Evolutionary conservation across 2,797 vertebrate genomes (phyloP).

Genomic region (Aulostomus chinensis): DNA sequence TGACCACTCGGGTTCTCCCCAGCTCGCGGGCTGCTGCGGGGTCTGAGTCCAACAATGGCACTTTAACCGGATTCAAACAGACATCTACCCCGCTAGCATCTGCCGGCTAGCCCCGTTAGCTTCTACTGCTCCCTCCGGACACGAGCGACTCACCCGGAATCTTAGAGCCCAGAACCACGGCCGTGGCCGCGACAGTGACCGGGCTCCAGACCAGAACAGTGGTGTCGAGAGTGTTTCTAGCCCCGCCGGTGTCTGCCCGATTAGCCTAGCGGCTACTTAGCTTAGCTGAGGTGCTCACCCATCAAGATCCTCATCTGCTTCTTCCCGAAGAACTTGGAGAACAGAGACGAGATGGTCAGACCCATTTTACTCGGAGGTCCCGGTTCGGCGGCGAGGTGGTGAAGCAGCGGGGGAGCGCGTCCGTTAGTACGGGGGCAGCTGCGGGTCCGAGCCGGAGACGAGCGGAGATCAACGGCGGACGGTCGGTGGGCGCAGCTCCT

Average conservation of each 20-base stretch:
- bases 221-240: not conserved
- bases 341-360: conserved; percentile 82
- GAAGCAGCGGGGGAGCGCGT: not conserved
- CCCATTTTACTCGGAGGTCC: conserved; percentile 64
- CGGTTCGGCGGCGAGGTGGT: not conserved
- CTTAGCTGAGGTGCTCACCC: conserved; percentile 64
- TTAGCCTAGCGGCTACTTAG: conserved; percentile 25
- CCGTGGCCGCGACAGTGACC: too few relatives aligned
- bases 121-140: too few relatives aligned
- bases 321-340: conserved; percentile 85
- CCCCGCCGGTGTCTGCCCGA: not conserved
- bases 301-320: conserved; percentile 89
- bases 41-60: too few relatives aligned
- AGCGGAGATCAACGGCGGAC: not conserved
- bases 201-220: not conserved
- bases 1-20: not conserved
- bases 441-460: conserved; percentile 14
- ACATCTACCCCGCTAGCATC: not conserved
- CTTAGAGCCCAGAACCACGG: too few relatives aligned
- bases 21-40: too few relatives aligned
- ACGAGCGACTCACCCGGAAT: too few relatives aligned
- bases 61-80: not conserved
- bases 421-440: conserved; percentile 5
- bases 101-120: not conserved
- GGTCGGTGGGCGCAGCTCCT: conserved; percentile 48